These are phyloP conservation scores for Planococcus citri DNA, from an alignment of 1,140 invertebrate genomes.

Conservation along the genomic window DNA sequence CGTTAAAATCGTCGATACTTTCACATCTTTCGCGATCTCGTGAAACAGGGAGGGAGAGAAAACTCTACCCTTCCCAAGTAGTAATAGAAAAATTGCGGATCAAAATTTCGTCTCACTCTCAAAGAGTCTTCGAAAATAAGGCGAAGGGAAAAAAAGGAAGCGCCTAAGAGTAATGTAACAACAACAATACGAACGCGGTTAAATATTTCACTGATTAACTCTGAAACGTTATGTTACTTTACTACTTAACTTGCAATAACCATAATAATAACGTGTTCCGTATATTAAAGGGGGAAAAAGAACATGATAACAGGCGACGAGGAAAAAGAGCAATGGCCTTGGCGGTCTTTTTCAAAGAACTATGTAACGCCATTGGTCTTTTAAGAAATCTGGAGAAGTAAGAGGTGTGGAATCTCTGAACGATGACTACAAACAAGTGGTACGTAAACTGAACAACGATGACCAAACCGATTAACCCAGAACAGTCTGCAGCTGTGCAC, in stretches of 20 bases:
- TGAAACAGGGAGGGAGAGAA: too few relatives aligned
- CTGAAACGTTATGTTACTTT: background rate
- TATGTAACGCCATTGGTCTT: constrained; percentile 2
- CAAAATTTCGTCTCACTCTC: too few relatives aligned
- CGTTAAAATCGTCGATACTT: too few relatives aligned
- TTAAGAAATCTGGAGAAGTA: background rate
- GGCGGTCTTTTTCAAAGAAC: constrained; percentile 14
- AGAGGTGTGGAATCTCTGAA: background rate
- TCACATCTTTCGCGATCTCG: too few relatives aligned
- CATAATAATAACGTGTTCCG: constrained; percentile 14
- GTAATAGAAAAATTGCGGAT: too few relatives aligned
- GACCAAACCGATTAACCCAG: background rate
- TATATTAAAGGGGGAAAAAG: background rate
- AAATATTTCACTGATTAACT: background rate
- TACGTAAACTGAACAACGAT: background rate
- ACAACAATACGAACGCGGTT: background rate
- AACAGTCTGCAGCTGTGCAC: too few relatives aligned
- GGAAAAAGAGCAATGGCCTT: constrained; percentile 17
- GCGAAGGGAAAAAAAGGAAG: too few relatives aligned
- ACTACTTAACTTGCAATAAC: constrained; percentile 5
- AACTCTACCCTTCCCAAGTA: too few relatives aligned
- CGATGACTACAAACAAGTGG: background rate
- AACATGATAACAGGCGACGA: constrained; percentile 9
- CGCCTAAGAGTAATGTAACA: too few relatives aligned
- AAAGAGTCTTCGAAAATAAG: too few relatives aligned